A percentile compares a stretch with the other conserved stretches of the same genome.
Evolutionary conservation across 2,113 vertebrate species (phyloP).

Genomic region (Tricholaema leucomelas): DNA sequence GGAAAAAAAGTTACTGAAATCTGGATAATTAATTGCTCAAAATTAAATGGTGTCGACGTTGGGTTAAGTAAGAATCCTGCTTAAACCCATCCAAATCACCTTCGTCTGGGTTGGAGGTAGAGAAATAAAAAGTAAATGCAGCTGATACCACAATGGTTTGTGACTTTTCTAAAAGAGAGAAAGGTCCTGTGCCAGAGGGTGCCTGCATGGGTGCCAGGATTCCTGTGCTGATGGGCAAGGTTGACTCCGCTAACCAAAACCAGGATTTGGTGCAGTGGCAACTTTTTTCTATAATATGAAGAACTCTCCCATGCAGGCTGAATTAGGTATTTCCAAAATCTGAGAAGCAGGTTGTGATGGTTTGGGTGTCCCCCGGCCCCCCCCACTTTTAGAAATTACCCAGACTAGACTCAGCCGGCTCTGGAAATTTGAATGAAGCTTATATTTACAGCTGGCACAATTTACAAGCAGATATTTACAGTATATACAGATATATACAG

Average conservation of each 20-base stretch:
- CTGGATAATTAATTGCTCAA: not conserved
- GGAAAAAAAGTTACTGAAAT: not conserved
- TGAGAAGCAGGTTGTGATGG: not conserved
- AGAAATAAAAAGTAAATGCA: not conserved
- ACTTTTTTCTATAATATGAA: not conserved
- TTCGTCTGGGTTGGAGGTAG: not conserved
- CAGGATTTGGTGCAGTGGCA: not conserved
- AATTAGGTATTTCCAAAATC: not conserved
- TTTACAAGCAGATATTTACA: too few species aligned
- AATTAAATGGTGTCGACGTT: not conserved
- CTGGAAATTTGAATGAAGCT: too few species aligned
- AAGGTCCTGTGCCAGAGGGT: not conserved
- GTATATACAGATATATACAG: too few species aligned
- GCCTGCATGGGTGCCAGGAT: not conserved
- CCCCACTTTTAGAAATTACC: too few species aligned
- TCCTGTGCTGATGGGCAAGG: not conserved
- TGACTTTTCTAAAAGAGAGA: not conserved
- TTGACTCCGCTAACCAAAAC: not conserved
- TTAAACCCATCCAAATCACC: not conserved
- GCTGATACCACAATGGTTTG: not conserved
- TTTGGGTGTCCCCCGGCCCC: too few species aligned
- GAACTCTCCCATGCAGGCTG: not conserved
- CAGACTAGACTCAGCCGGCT: too few species aligned
- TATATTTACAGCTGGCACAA: too few species aligned
- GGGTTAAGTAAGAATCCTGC: not conserved